phyloP scores from a whole-genome alignment of 2,113 vertebrate genomes.

The Albula glossodonta region DNA sequence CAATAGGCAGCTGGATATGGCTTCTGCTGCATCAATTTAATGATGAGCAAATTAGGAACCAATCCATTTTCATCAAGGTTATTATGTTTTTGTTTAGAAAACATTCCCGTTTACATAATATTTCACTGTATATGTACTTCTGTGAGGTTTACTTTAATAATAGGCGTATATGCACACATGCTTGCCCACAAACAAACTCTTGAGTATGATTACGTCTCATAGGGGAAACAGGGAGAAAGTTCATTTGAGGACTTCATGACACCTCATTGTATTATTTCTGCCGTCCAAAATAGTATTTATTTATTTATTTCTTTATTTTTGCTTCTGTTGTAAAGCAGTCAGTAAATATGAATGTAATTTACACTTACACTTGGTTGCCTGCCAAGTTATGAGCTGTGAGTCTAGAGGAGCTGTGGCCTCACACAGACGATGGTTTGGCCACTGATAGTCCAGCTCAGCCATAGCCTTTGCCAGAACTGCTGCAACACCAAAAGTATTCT shows the following conservation, averaged over 20 bases:
- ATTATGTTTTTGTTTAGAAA: not conserved
- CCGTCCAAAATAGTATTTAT: no score
- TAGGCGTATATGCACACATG: not conserved
- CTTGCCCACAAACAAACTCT: not conserved
- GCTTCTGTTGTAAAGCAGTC: no score
- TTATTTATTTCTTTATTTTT: no score
- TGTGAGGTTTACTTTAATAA: not conserved
- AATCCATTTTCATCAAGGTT: not conserved
- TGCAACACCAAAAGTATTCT: no score
- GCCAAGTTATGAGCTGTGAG: not conserved
- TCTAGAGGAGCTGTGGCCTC: no score
- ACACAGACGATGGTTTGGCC: no score
- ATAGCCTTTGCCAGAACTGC: no score
- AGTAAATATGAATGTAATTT: not conserved
- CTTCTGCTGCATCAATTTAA: no score
- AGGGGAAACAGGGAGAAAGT: not conserved
- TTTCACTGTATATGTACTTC: not conserved
- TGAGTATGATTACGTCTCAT: not conserved
- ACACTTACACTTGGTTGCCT: not conserved
- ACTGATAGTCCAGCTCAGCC: no score
- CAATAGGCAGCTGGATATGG: no score
- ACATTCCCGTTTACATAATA: not conserved
- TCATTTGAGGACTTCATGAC: not conserved
- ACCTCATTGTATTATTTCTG: not conserved
- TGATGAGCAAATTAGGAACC: no score